phyloP scores from a whole-genome alignment of 2,113 vertebrate species.

The Bubo bubo region DNA sequence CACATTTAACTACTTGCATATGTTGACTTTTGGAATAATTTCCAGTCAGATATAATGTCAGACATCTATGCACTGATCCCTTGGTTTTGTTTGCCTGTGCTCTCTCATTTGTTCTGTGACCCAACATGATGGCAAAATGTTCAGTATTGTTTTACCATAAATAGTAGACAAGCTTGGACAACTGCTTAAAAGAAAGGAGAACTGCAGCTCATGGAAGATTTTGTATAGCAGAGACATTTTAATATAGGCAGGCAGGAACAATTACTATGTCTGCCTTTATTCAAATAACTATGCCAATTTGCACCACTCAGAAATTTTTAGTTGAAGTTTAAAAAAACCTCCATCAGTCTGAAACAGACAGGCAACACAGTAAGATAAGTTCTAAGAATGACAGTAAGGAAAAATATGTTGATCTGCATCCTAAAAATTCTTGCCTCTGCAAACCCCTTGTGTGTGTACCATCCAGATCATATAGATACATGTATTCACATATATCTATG shows the following conservation, averaged over 20 bases:
- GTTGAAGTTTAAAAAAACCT: too few relatives aligned
- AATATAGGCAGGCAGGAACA: not conserved
- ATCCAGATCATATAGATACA: not conserved
- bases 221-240: not conserved
- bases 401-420: not conserved
- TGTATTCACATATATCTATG: not conserved
- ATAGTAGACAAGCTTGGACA: not conserved
- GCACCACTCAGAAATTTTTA: not conserved
- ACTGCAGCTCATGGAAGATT: not conserved
- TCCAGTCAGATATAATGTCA: slow-evolving; percentile 8
- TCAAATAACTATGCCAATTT: slow-evolving; percentile 26
- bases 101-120: slow-evolving; percentile 2
- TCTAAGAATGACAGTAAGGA: not conserved
- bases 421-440: not conserved
- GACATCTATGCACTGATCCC: not conserved
- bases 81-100: not conserved
- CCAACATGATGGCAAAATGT: not conserved
- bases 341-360: too few relatives aligned
- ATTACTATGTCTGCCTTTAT: slow-evolving; percentile 27
- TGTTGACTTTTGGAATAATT: slow-evolving; percentile 34
- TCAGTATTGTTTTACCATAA: slow-evolving; percentile 1
- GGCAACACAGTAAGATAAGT: too few relatives aligned
- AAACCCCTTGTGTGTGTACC: not conserved
- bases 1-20: slow-evolving; percentile 39
- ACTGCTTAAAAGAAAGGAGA: not conserved